Conservation (phyloP, 2,113 vertebrate genomes). For the Lamprotornis superbus region DNA sequence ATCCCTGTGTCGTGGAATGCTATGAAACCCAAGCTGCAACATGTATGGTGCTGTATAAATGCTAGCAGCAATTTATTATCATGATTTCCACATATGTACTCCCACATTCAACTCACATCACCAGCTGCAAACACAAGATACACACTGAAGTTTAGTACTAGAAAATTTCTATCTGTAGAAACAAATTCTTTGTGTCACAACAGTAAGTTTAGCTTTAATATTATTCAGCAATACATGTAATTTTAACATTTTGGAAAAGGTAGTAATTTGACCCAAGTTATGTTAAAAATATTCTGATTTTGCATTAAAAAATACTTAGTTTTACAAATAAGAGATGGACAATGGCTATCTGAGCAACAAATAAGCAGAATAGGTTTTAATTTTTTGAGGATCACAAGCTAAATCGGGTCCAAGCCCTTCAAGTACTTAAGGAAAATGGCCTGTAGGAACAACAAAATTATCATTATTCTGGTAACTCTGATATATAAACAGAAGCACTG, state of each 20-base stretch:
- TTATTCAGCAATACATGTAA: neutral
- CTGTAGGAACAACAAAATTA: neutral
- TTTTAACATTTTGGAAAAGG: neutral
- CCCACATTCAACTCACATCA: neutral
- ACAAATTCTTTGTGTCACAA: neutral
- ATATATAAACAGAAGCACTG: neutral
- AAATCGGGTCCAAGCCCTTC: neutral
- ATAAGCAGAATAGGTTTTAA: neutral
- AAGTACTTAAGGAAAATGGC: neutral
- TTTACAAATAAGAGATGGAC: neutral
- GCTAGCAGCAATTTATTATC: neutral
- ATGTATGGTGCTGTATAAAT: neutral
- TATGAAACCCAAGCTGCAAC: slow-evolving; percentile 20
- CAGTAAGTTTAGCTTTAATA: neutral
- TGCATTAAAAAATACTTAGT: neutral
- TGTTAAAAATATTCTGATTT: neutral
- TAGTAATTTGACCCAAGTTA: neutral
- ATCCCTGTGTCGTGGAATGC: neutral
- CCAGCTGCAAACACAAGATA: neutral
- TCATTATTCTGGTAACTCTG: neutral
- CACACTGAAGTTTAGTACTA: neutral
- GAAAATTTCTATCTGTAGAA: neutral
- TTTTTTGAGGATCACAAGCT: neutral
- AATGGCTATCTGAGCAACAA: neutral
- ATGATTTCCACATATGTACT: neutral